Evolutionary conservation across 1,140 invertebrate genomes (phyloP).

Genomic region (Hermatobates lingyangjiaoensis): DNA sequence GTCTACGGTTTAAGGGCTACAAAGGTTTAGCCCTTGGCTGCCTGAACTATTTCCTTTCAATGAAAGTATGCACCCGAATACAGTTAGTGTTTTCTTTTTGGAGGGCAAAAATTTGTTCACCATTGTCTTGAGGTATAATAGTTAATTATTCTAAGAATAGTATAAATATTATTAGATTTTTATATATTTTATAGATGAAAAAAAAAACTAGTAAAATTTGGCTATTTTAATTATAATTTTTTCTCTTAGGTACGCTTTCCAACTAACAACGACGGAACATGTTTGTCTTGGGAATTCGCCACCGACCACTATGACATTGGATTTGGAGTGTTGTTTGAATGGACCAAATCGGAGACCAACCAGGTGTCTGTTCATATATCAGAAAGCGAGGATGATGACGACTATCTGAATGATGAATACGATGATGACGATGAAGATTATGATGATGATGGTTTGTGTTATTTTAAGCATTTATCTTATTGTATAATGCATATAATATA

Average conservation of each 20-base stretch:
- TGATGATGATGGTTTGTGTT: neutral
- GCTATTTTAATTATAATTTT: too few relatives aligned
- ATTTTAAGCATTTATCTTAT: neutral
- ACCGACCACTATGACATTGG: slow-evolving; percentile 97
- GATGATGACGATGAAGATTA: slow-evolving; percentile 22
- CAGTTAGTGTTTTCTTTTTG: too few relatives aligned
- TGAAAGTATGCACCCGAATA: too few relatives aligned
- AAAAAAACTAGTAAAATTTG: too few relatives aligned
- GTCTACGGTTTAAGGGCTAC: neutral
- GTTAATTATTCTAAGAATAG: too few relatives aligned
- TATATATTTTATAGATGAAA: too few relatives aligned
- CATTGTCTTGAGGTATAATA: too few relatives aligned
- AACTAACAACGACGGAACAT: slow-evolving; percentile 82
- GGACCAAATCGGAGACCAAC: slow-evolving; percentile 68
- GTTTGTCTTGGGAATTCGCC: slow-evolving; percentile 98
- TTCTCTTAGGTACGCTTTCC: slow-evolving; percentile 64
- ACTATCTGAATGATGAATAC: slow-evolving; percentile 58
- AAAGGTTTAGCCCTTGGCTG: neutral
- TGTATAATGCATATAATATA: neutral
- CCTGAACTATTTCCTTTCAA: neutral
- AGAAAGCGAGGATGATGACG: slow-evolving; percentile 81
- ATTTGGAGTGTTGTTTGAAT: slow-evolving; percentile 97
- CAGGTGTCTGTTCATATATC: slow-evolving; percentile 76
- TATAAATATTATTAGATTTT: too few relatives aligned
- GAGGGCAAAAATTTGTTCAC: too few relatives aligned